phyloP scores from a whole-genome alignment of 2,888 invertebrate species.

The Blera fallax region DNA sequence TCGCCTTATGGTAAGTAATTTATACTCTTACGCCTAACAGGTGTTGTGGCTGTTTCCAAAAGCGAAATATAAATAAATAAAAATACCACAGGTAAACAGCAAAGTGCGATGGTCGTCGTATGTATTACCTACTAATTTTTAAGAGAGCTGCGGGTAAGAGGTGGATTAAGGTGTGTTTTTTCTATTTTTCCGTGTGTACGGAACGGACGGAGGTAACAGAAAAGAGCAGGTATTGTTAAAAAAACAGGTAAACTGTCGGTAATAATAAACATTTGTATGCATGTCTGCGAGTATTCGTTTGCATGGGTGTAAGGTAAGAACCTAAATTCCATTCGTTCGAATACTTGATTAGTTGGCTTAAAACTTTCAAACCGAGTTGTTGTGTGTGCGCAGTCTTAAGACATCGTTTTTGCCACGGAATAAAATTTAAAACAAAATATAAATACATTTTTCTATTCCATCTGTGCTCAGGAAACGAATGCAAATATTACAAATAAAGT shows the following conservation, averaged over 20 bases:
- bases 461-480: background rate
- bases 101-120: background rate
- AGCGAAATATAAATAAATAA: slow-evolving; percentile 2
- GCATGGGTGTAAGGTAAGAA: slow-evolving; percentile 70
- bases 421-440: background rate
- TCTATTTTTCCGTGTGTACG: background rate
- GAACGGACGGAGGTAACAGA: background rate
- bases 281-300: slow-evolving; percentile 42
- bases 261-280: slow-evolving; percentile 58
- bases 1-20: background rate
- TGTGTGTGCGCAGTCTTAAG: slow-evolving; percentile 49
- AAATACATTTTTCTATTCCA: background rate
- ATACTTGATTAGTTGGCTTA: slow-evolving; percentile 74
- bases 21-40: slow-evolving; percentile 37
- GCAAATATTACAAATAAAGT: background rate
- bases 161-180: slow-evolving; percentile 60
- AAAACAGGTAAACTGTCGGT: slow-evolving; percentile 55
- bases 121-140: slow-evolving; percentile 23
- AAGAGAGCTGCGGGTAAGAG: slow-evolving; percentile 45
- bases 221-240: slow-evolving; percentile 61
- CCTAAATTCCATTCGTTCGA: slow-evolving; percentile 70
- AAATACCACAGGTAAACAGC: slow-evolving; percentile 15
- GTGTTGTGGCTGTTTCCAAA: slow-evolving; percentile 18
- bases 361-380: slow-evolving; percentile 72
- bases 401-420: slow-evolving; percentile 52